Conservation (phyloP, 23 tunicate genomes). For the Clavelina lepadiformis region DNA sequence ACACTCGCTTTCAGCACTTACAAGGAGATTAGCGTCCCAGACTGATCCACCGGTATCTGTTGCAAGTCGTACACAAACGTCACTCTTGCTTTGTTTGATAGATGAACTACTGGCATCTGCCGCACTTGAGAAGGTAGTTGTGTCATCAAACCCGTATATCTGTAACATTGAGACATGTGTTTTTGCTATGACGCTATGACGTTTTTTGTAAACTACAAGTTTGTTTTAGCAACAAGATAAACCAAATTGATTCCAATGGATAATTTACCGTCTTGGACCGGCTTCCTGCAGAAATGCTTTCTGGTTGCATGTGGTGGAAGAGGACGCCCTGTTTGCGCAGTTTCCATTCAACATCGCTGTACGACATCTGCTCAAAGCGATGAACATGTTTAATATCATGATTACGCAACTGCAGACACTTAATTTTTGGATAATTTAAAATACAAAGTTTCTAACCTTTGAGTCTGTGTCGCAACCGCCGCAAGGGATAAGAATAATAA, state of each 20-base stretch:
- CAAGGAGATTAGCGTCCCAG: constrained; percentile 57
- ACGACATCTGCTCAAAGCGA: constrained; percentile 20
- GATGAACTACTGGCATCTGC: constrained; percentile 21
- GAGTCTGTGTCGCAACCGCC: constrained; percentile 41
- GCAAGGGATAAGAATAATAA: constrained; percentile 68
- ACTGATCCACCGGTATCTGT: constrained; percentile 77
- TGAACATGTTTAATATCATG: neutral
- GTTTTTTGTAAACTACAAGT: too few species aligned
- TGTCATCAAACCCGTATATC: constrained; percentile 64
- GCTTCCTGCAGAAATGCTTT: constrained; percentile 45
- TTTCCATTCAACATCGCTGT: constrained; percentile 36
- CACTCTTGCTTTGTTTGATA: constrained; percentile 45
- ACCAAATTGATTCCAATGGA: too few species aligned
- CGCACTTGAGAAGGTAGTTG: constrained; percentile 27
- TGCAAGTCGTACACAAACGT: constrained; percentile 67
- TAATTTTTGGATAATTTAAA: too few species aligned
- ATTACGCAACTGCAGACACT: neutral
- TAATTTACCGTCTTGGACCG: constrained; percentile 49
- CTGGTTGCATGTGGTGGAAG: constrained; percentile 51
- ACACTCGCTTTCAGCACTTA: constrained; percentile 22
- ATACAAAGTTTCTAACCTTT: too few species aligned
- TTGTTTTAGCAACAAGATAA: too few species aligned
- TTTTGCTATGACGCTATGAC: too few species aligned
- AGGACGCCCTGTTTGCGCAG: constrained; percentile 56
- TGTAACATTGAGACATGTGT: neutral